Conservation (phyloP, 2,113 vertebrate genomes). For the Burhinus oedicnemus region DNA sequence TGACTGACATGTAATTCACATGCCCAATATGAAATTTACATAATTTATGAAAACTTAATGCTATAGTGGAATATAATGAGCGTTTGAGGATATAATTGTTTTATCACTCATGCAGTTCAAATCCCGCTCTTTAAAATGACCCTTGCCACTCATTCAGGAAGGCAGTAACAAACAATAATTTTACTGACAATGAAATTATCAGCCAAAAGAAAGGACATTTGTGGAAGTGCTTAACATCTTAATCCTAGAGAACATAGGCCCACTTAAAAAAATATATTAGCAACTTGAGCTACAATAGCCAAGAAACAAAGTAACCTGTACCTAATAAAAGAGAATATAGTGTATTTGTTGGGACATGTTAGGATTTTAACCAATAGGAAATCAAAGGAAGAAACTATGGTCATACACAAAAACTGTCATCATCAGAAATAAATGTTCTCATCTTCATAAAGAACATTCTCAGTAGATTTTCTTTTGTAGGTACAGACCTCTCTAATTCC, state of each 20-base stretch:
- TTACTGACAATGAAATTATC: slow-evolving; percentile 18
- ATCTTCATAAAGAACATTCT: background rate
- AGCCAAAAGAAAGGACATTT: background rate
- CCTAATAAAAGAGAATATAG: background rate
- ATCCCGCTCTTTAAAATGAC: slow-evolving; percentile 18
- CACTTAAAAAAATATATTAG: background rate
- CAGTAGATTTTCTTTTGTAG: background rate
- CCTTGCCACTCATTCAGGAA: slow-evolving; percentile 19
- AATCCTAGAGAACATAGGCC: background rate
- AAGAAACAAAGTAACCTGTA: background rate
- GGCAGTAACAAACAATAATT: slow-evolving; percentile 14
- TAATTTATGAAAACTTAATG: slow-evolving; percentile 35
- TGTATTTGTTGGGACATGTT: background rate
- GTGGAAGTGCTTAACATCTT: background rate
- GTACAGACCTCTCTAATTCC: background rate
- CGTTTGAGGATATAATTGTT: slow-evolving; percentile 22
- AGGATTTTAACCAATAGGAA: background rate
- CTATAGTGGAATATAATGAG: slow-evolving; percentile 5
- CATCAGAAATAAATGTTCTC: background rate
- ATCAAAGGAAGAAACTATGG: background rate
- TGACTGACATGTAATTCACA: background rate
- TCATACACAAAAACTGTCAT: background rate
- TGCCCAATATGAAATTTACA: background rate
- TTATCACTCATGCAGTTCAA: slow-evolving; percentile 19
- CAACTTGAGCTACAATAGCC: background rate